These are phyloP conservation scores for Isichthys henryi DNA, from an alignment of 2,113 vertebrate species.

Conservation along the genomic window DNA sequence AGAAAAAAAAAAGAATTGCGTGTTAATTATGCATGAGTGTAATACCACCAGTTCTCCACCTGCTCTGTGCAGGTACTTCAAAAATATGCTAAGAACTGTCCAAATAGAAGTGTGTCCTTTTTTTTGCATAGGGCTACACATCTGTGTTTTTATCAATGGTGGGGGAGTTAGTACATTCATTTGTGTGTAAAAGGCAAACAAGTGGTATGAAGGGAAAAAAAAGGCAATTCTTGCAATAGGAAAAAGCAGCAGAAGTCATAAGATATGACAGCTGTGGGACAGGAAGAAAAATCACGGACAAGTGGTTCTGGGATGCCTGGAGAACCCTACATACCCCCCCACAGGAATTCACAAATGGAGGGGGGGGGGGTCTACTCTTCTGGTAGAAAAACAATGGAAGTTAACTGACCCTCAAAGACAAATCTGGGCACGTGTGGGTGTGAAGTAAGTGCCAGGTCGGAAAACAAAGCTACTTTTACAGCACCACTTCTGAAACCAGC, in stretches of 20 bases:
- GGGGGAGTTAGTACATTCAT: not conserved
- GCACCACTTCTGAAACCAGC: not conserved
- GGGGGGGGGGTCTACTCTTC: not conserved
- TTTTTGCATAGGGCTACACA: not conserved
- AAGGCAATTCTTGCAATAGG: not conserved
- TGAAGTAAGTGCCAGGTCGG: not conserved
- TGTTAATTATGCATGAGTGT: not conserved
- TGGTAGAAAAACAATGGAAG: not conserved
- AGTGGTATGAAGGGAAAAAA: not conserved
- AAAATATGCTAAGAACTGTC: not conserved
- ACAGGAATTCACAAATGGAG: not conserved
- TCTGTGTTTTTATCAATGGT: not conserved
- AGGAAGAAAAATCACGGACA: not conserved
- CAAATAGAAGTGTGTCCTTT: not conserved
- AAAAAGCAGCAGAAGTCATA: not conserved
- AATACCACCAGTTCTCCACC: not conserved
- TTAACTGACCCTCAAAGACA: not conserved
- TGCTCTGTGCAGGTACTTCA: not conserved
- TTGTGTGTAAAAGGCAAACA: not conserved
- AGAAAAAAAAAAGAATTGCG: not conserved
- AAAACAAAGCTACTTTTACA: not conserved
- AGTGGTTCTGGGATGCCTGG: not conserved
- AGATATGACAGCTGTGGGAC: not conserved
- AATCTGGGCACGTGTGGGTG: not conserved
- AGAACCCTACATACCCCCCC: not conserved